phyloP scores from a whole-genome alignment of 2,113 vertebrate species.

The Centropristis striata region DNA sequence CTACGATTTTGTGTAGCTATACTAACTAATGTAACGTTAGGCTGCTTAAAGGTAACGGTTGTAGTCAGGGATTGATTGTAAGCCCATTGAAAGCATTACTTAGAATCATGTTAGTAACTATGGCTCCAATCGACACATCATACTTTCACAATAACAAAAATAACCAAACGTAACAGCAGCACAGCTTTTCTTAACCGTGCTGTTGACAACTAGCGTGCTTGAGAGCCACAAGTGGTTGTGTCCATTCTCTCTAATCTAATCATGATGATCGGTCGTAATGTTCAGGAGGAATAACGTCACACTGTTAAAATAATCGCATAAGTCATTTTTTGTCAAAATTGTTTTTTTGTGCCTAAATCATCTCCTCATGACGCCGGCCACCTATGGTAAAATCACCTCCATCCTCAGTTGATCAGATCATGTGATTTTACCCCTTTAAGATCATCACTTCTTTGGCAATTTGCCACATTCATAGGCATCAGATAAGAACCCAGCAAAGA shows the following conservation, averaged over 20 bases:
- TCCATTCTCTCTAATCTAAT: background rate
- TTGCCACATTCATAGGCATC: no score
- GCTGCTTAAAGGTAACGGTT: constrained; percentile 32
- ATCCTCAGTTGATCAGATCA: no score
- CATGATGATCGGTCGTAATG: constrained; percentile 6
- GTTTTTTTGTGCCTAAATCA: no score
- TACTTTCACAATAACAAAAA: background rate
- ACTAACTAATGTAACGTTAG: constrained; percentile 10
- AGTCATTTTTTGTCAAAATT: no score
- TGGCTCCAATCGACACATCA: background rate
- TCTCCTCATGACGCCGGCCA: no score
- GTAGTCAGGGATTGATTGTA: constrained; percentile 17
- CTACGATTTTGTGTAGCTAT: background rate
- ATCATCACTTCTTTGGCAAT: no score
- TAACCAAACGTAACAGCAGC: background rate
- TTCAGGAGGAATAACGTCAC: background rate
- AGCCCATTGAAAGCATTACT: constrained; percentile 4
- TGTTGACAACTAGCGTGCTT: constrained; percentile 7
- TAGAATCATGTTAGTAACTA: background rate
- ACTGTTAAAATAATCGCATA: no score
- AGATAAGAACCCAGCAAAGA: no score
- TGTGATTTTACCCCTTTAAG: no score
- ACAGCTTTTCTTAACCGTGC: background rate
- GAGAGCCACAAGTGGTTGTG: constrained; percentile 80
- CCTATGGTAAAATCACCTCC: no score